Evolutionary conservation across 2,797 vertebrate genomes (phyloP).

Genomic region (Lophura swinhoii): DNA sequence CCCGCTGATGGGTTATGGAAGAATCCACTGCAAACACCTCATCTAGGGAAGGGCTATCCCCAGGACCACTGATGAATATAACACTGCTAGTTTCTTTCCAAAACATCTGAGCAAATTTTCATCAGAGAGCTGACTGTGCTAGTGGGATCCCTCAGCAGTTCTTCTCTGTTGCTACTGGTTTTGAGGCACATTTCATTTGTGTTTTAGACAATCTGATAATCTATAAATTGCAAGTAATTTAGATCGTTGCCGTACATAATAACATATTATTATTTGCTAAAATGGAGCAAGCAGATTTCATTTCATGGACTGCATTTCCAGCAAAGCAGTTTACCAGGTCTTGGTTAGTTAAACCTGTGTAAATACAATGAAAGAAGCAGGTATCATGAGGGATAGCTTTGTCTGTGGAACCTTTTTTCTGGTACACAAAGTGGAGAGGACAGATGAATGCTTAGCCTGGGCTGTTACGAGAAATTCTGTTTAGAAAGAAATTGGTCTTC

Average conservation of each 20-base stretch:
- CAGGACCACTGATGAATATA: neutral
- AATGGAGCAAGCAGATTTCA: neutral
- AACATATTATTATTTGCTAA: neutral
- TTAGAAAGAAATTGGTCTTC: neutral
- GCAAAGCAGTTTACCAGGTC: constrained; percentile 42
- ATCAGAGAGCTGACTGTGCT: neutral
- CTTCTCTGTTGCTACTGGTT: neutral
- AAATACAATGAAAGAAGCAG: neutral
- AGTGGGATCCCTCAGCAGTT: neutral
- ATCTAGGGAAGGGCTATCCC: neutral
- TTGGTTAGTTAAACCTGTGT: constrained; percentile 39
- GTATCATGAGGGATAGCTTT: neutral
- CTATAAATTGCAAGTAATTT: neutral
- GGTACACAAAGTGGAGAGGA: neutral
- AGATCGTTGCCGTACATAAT: neutral
- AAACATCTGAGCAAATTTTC: neutral
- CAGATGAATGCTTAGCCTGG: neutral
- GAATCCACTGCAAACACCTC: neutral
- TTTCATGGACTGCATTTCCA: neutral
- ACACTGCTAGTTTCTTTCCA: neutral
- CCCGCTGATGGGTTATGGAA: neutral
- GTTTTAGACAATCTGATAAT: neutral
- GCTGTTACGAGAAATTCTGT: neutral
- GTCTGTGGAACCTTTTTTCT: neutral
- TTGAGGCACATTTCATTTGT: neutral